Percentiles rank a stretch among this genome's conserved stretches.
phyloP scores from a whole-genome alignment of 2,113 vertebrate species.

The Ondatra zibethicus region DNA sequence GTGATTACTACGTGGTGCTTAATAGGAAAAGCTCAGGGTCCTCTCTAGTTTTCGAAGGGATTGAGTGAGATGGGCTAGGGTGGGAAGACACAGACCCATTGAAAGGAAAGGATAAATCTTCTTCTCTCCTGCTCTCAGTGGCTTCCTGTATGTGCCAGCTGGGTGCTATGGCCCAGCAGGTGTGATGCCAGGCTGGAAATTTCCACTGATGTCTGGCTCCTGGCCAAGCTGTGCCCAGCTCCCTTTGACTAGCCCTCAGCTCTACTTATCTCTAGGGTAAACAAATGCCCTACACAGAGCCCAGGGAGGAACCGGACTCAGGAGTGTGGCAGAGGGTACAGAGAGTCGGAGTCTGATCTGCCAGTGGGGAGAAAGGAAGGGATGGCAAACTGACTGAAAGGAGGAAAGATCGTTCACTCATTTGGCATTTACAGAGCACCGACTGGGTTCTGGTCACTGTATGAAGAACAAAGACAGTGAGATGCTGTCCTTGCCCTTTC shows the following conservation, averaged over 20 bases:
- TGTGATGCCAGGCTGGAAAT: constrained; percentile 1
- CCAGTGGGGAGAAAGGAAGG: not conserved
- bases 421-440: not conserved
- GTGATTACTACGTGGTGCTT: not conserved
- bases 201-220: constrained; percentile 30
- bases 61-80: not conserved
- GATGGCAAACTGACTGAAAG: not conserved
- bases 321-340: fast-evolving
- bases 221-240: not conserved
- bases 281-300: not conserved
- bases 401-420: not conserved
- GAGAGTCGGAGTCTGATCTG: not conserved
- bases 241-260: not conserved
- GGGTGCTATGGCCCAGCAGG: fast-evolving
- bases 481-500: not conserved
- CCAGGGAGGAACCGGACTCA: not conserved
- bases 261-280: constrained; percentile 18
- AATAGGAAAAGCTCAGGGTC: not conserved
- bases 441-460: not conserved
- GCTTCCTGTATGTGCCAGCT: not conserved
- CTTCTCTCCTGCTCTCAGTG: not conserved
- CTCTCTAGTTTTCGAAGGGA: not conserved
- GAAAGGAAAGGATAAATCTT: not conserved
- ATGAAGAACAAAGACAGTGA: not conserved
- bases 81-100: not conserved